Conservation (phyloP, 2,113 vertebrate genomes). For the Mixornis gularis region DNA sequence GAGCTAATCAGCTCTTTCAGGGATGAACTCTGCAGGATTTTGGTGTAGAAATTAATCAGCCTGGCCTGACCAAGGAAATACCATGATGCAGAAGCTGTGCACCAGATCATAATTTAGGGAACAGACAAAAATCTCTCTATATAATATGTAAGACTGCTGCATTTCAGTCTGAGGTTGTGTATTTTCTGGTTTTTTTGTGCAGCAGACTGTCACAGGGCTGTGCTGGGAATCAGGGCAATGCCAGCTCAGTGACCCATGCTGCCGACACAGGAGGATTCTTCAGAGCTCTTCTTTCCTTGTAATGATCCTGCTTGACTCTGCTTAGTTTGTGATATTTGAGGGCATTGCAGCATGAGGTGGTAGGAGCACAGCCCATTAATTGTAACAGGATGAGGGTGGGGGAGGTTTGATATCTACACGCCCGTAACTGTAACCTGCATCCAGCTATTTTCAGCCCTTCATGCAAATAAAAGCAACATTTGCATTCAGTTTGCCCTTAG, state of each 20-base stretch:
- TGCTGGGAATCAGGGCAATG: fast-evolving
- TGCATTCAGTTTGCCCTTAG: conserved; percentile 26
- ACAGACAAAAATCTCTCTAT: background rate
- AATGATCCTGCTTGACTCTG: background rate
- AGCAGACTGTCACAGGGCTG: background rate
- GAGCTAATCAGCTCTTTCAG: background rate
- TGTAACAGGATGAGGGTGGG: conserved; percentile 1
- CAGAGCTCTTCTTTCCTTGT: background rate
- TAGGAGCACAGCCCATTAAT: background rate
- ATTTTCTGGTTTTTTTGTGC: background rate
- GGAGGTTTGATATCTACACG: background rate
- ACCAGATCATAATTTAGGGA: background rate
- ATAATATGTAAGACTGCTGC: background rate
- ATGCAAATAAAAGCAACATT: conserved; percentile 17
- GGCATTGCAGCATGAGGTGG: background rate
- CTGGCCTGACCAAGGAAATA: background rate
- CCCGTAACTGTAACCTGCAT: conserved; percentile 19
- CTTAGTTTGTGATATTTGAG: conserved; percentile 36
- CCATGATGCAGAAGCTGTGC: background rate
- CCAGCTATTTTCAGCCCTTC: conserved; percentile 40
- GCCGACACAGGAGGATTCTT: background rate
- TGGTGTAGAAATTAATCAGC: background rate
- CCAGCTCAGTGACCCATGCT: fast-evolving
- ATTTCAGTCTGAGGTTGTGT: background rate
- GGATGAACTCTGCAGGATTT: fast-evolving